Evolutionary conservation across 2,797 vertebrate species (phyloP), one percentile per base, ranked within the genome.

Genomic region (Cottoperca gobio): DNA sequence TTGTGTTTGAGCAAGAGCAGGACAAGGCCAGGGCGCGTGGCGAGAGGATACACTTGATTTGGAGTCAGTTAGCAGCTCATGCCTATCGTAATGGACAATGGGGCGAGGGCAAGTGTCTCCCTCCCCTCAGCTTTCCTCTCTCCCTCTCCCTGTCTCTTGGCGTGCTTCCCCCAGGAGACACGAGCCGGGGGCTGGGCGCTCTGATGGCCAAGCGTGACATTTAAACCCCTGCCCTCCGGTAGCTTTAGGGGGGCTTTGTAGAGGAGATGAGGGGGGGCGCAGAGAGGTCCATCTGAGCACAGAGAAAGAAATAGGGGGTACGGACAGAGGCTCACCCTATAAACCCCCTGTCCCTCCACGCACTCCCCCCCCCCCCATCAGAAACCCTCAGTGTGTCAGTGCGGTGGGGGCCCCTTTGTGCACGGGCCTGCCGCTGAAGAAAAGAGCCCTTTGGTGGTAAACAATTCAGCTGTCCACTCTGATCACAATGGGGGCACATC

Each of bases 131-230:
- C 88, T 87, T 76, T 81, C 68, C 74, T 81, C 82, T 84, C 74
- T 83, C 84, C 70, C 66, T 79, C 80, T 74, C 81, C 76, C 81
- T 73, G 84, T 83, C 85, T 84, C 89, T 79, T 64, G 78, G 85
- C 77, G 79, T 84, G 82, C 82, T 49, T 75, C 86, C 91, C 91
- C 89, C 86, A 45, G 74, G 92, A 92, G 93, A 93, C 93, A 93
- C 91, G 90, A 91, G 93, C 91, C 91, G 78, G 91, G 91, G 91
- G 93, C 93, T 88, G 87, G 92, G 90, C 71, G 83, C 91, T 88
- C 84, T 93, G 93, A 94, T 94, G 93, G 92, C 93, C 91, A 92
- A 92, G 93, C 93, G 91, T 94, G 93, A 94, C 93, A 94, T 94
- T 94, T 94, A 94, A 94, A 94, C 93, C 92, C 86, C 93, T 92